Percentiles rank a stretch among this genome's conserved stretches.
These are phyloP conservation scores for Lacerta viridis DNA, from an alignment of 2,797 vertebrate species.

Conservation along the genomic window DNA sequence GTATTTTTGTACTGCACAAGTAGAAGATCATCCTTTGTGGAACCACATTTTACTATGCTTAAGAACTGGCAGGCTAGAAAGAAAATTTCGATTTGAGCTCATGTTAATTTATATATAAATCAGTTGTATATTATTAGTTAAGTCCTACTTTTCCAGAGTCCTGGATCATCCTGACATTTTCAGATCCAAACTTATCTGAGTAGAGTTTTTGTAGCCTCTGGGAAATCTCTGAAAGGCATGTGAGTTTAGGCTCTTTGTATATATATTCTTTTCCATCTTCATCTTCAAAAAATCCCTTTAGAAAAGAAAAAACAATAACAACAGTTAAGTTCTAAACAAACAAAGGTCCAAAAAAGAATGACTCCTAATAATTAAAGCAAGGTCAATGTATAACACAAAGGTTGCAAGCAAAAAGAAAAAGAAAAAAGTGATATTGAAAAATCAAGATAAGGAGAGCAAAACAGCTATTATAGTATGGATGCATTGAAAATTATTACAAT, in stretches of 20 bases:
- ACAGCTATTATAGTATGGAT: constrained; percentile 47
- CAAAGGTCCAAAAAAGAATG: constrained; percentile 7
- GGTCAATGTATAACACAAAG: constrained; percentile 62
- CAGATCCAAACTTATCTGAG: constrained; percentile 97
- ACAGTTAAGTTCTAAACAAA: not conserved
- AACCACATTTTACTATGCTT: not conserved
- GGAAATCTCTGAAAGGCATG: constrained; percentile 95
- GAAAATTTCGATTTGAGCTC: not conserved
- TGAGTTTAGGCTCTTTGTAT: constrained; percentile 99
- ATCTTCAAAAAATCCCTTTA: constrained; percentile 97
- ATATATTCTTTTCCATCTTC: constrained; percentile 99
- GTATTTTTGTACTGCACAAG: not conserved
- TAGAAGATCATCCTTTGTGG: not conserved
- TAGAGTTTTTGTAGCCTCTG: constrained; percentile 97
- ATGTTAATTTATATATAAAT: not conserved
- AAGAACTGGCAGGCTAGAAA: not conserved
- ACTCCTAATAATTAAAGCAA: constrained; percentile 43
- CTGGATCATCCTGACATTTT: constrained; percentile 99
- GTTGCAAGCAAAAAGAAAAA: constrained; percentile 68
- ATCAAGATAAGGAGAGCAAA: constrained; percentile 45
- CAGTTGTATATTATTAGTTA: not conserved
- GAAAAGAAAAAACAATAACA: constrained; percentile 30
- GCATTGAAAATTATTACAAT: constrained; percentile 66
- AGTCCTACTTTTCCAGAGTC: constrained; percentile 93
- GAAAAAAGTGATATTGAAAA: constrained; percentile 59